Percentiles rank a stretch among this genome's conserved stretches.
Conservation (phyloP, 2,797 vertebrate genomes). For the Emys orbicularis region DNA sequence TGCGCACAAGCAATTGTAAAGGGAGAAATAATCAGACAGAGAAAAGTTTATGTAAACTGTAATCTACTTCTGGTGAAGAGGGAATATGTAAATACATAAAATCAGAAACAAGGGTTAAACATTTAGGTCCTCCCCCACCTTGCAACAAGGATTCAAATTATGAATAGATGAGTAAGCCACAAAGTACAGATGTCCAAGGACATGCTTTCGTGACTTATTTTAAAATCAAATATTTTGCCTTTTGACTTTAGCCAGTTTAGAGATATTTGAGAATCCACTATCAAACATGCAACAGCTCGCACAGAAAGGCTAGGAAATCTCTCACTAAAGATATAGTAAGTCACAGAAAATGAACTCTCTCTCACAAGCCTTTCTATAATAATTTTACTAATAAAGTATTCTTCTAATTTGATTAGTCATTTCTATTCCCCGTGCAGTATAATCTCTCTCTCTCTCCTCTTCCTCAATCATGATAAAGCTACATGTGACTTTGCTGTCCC, state of each 20-base stretch:
- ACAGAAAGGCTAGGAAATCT: background rate
- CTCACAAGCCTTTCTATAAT: constrained; percentile 26
- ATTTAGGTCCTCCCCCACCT: background rate
- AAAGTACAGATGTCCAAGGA: background rate
- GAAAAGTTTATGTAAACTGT: constrained; percentile 44
- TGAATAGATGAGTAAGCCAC: constrained; percentile 24
- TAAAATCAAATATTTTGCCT: background rate
- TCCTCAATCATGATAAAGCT: constrained; percentile 70
- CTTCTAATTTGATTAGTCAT: constrained; percentile 73
- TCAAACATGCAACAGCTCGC: background rate
- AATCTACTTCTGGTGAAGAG: background rate
- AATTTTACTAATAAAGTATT: constrained; percentile 12
- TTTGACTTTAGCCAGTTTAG: background rate
- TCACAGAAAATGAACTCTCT: constrained; percentile 12
- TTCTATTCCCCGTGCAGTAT: constrained; percentile 59
- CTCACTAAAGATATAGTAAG: background rate
- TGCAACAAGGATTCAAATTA: constrained; percentile 53
- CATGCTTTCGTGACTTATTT: background rate
- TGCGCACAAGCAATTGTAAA: constrained; percentile 27
- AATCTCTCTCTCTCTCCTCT: constrained; percentile 37
- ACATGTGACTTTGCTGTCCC: constrained; percentile 58
- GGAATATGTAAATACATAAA: background rate
- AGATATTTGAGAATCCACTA: constrained; percentile 41
- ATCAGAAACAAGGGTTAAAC: background rate
- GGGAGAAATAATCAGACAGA: constrained; percentile 47